phyloP scores from a whole-genome alignment of 2,888 invertebrate genomes.

The Desoria tigrina region DNA sequence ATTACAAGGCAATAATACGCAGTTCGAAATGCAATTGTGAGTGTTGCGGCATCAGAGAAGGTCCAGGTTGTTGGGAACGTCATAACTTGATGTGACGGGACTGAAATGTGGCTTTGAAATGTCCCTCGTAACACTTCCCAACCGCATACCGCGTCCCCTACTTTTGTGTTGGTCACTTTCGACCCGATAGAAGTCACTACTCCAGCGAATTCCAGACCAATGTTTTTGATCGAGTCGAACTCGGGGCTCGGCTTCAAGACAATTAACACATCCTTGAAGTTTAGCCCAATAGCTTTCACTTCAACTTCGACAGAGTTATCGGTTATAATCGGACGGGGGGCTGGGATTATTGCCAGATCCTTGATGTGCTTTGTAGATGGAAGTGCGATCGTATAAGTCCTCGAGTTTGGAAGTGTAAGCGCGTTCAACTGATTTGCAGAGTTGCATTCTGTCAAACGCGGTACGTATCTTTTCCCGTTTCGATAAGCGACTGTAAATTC shows the following conservation, averaged over 20 bases:
- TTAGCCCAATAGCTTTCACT: conserved; percentile 14
- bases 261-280: conserved; percentile 11
- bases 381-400: conserved; percentile 16
- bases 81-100: background rate
- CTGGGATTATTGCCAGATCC: conserved; percentile 24
- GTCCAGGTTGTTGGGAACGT: conserved; percentile 20
- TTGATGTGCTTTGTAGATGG: conserved; percentile 28
- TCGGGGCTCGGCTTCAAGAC: background rate
- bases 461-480: conserved; percentile 1
- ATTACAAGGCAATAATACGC: conserved; percentile 23
- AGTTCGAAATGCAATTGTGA: conserved; percentile 20
- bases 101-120: background rate
- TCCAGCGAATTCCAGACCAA: conserved; percentile 14
- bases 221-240: conserved; percentile 1
- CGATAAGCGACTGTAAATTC: conserved; percentile 6
- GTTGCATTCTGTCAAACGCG: conserved; percentile 6
- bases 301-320: conserved; percentile 26
- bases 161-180: background rate
- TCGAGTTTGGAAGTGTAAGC: conserved; percentile 17
- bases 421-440: conserved; percentile 15
- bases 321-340: background rate
- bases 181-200: conserved; percentile 11
- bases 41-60: conserved; percentile 18
- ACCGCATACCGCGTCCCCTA: conserved; percentile 4
- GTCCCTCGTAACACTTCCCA: background rate